These are phyloP conservation scores for Brachypalpus laphriformis DNA, from an alignment of 2,888 invertebrate genomes.

Conservation along the genomic window DNA sequence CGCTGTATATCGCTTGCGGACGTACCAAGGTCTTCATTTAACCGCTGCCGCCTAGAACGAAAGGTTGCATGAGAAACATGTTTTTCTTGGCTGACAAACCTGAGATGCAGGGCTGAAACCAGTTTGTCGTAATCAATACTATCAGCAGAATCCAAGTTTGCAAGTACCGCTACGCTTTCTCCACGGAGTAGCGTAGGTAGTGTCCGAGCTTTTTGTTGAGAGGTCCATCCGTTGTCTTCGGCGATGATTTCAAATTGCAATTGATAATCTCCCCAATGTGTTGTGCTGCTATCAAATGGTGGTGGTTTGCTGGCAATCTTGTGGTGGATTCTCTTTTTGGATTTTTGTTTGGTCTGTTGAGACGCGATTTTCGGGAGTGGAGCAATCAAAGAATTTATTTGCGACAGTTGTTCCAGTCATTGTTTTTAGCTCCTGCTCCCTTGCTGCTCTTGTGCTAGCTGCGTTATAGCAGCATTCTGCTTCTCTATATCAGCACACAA, in stretches of 20 bases:
- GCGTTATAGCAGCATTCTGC: slow-evolving; percentile 9
- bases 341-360: not conserved
- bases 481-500: slow-evolving; percentile 26
- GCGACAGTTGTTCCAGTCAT: slow-evolving; percentile 24
- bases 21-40: slow-evolving; percentile 18
- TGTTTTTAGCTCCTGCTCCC: slow-evolving; percentile 30
- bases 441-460: slow-evolving; percentile 31
- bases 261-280: slow-evolving; percentile 14
- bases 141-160: too few relatives aligned
- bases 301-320: too few relatives aligned
- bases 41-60: slow-evolving; percentile 33
- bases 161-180: slow-evolving; percentile 6
- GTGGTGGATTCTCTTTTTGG: not conserved
- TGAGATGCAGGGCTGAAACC: not conserved
- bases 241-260: not conserved
- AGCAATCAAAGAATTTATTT: slow-evolving; percentile 14
- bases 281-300: slow-evolving; percentile 21
- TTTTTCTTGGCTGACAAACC: slow-evolving; percentile 16
- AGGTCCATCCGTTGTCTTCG: slow-evolving; percentile 9
- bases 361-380: not conserved
- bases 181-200: not conserved
- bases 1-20: not conserved
- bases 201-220: slow-evolving; percentile 4
- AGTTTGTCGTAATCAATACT: too few relatives aligned
- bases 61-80: slow-evolving; percentile 35